Conservation (phyloP, 2,888 invertebrate genomes). For the Phymatocera aterrima region DNA sequence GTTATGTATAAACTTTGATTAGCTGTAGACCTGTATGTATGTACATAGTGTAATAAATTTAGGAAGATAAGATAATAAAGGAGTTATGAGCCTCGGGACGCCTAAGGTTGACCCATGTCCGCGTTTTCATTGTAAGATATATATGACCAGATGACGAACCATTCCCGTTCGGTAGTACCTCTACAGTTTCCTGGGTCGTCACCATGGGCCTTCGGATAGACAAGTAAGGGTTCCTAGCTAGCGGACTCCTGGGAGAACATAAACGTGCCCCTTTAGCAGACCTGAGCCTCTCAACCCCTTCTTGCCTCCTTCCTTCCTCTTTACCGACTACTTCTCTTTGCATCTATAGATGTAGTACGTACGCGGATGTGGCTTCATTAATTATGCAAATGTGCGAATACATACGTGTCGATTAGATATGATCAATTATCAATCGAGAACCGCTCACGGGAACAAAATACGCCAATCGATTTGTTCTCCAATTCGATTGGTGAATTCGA, state of each 20-base stretch:
- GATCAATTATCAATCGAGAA: no score
- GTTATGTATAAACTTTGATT: not conserved
- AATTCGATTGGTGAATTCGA: no score
- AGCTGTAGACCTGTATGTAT: no score
- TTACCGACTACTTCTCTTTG: conserved; percentile 50
- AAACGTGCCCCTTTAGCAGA: conserved; percentile 63
- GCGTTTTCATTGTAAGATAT: conserved; percentile 7
- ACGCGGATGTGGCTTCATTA: no score
- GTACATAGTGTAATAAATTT: conserved; percentile 11
- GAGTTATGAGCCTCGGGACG: conserved; percentile 26
- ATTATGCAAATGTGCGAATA: not conserved
- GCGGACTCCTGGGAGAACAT: conserved; percentile 58
- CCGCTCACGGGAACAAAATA: no score
- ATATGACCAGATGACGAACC: conserved; percentile 28
- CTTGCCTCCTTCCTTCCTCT: conserved; percentile 48
- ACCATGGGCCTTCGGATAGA: conserved; percentile 40
- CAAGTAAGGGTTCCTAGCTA: conserved; percentile 53
- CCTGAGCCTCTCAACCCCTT: conserved; percentile 48
- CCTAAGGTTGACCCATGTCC: conserved; percentile 41
- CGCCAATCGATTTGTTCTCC: no score
- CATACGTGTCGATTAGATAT: no score
- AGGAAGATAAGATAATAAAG: conserved; percentile 26
- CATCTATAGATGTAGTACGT: no score
- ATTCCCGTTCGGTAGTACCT: conserved; percentile 13
- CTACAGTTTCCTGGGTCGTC: conserved; percentile 20